These are phyloP conservation scores for Chloropsis hardwickii DNA, from an alignment of 2,113 vertebrate genomes.

Conservation along the genomic window DNA sequence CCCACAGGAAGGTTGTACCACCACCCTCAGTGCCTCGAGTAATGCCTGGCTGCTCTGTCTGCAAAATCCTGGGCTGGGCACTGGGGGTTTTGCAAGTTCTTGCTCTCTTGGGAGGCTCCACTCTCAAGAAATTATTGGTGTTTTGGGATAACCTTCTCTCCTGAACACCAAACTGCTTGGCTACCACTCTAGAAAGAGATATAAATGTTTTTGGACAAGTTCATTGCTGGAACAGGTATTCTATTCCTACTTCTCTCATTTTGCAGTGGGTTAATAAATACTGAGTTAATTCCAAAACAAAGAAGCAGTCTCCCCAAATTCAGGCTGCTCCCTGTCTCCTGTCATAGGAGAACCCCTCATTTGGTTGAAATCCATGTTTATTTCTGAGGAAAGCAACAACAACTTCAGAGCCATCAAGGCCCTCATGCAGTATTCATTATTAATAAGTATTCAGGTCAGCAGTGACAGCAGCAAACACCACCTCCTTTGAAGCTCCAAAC, in stretches of 20 bases:
- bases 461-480: not conserved
- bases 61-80: not conserved
- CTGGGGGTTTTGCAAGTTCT: not conserved
- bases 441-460: not conserved
- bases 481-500: not conserved
- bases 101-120: not conserved
- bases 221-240: not conserved
- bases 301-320: not conserved
- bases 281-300: not conserved
- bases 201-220: not conserved
- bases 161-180: not conserved
- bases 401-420: not conserved
- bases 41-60: not conserved
- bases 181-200: not conserved
- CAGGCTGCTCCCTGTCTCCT: not conserved
- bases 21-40: too few species aligned
- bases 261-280: not conserved
- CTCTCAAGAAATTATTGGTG: not conserved
- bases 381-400: not conserved
- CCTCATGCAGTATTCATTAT: not conserved
- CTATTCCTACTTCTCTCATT: not conserved
- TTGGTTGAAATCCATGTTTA: not conserved
- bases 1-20: not conserved
- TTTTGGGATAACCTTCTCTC: not conserved
- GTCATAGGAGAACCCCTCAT: not conserved